A percentile compares a stretch with the other conserved stretches of the same genome.
phyloP scores from a whole-genome alignment of 2,888 invertebrate species.

The Polyommatus iphigenia region DNA sequence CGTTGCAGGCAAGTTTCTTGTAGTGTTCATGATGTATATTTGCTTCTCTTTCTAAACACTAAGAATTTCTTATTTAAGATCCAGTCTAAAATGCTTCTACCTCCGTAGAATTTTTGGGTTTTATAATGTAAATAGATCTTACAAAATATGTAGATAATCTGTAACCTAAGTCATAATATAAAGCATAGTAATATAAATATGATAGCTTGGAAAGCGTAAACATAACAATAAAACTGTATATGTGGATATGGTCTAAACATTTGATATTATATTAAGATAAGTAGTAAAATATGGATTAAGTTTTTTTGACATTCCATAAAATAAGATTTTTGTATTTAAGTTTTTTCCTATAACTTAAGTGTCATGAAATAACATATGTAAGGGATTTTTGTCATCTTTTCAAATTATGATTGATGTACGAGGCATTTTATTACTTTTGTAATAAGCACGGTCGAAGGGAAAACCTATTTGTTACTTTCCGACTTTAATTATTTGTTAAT shows the following conservation, averaged over 20 bases:
- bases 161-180: slow-evolving; percentile 26
- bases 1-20: background rate
- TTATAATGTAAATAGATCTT: slow-evolving; percentile 6
- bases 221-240: slow-evolving; percentile 12
- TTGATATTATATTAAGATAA: slow-evolving; percentile 4
- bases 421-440: too few species aligned
- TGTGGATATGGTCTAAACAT: slow-evolving; percentile 8
- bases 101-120: background rate
- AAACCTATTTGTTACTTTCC: too few species aligned
- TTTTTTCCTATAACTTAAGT: background rate
- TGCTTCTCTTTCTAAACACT: background rate
- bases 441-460: too few species aligned
- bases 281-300: slow-evolving; percentile 9
- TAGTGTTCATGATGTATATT: background rate
- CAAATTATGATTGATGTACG: too few species aligned
- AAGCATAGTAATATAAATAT: slow-evolving; percentile 1
- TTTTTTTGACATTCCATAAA: slow-evolving; percentile 16
- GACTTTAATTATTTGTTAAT: too few species aligned
- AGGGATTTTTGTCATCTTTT: too few species aligned
- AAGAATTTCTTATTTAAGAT: background rate
- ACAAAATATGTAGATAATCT: background rate
- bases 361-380: too few species aligned
- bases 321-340: background rate
- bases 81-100: background rate
- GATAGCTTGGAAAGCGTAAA: slow-evolving; percentile 14